These are phyloP conservation scores for Sebastes trivittatus DNA, from an alignment of 2,797 vertebrate genomes.

Conservation along the genomic window DNA sequence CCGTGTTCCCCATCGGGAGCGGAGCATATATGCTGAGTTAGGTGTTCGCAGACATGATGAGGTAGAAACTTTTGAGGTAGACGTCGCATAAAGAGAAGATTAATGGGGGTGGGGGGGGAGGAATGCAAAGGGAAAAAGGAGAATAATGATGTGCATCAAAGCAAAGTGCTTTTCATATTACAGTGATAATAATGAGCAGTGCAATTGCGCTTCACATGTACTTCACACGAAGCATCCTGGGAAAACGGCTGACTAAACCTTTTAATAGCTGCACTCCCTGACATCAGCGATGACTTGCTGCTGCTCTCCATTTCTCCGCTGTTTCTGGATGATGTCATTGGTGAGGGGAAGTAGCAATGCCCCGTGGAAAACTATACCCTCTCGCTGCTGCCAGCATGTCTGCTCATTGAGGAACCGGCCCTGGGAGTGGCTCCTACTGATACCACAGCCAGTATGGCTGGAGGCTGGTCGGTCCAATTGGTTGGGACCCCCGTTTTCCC, in stretches of 20 bases:
- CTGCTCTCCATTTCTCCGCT: conserved; percentile 17
- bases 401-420: conserved; percentile 57
- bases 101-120: conserved; percentile 20
- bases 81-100: conserved; percentile 56
- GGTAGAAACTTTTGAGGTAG: conserved; percentile 54
- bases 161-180: conserved; percentile 33
- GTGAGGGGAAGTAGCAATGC: conserved; percentile 56
- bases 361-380: conserved; percentile 64
- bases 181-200: conserved; percentile 37
- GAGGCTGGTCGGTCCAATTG: conserved; percentile 55
- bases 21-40: conserved; percentile 62
- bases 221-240: background rate
- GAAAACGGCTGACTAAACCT: conserved; percentile 52
- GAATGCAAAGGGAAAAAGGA: conserved; percentile 12
- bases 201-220: conserved; percentile 30
- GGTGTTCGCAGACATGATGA: conserved; percentile 57
- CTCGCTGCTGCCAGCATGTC: conserved; percentile 73
- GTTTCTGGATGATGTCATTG: conserved; percentile 67
- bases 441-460: conserved; percentile 54
- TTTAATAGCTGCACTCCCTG: conserved; percentile 47
- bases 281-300: conserved; percentile 56
- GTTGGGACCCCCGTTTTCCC: conserved; percentile 55
- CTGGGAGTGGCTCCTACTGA: conserved; percentile 68
- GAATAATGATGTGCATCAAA: conserved; percentile 52
- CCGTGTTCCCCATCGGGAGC: conserved; percentile 42